phyloP scores from a whole-genome alignment of 2,888 invertebrate genomes.

The Coenonympha glycerion region DNA sequence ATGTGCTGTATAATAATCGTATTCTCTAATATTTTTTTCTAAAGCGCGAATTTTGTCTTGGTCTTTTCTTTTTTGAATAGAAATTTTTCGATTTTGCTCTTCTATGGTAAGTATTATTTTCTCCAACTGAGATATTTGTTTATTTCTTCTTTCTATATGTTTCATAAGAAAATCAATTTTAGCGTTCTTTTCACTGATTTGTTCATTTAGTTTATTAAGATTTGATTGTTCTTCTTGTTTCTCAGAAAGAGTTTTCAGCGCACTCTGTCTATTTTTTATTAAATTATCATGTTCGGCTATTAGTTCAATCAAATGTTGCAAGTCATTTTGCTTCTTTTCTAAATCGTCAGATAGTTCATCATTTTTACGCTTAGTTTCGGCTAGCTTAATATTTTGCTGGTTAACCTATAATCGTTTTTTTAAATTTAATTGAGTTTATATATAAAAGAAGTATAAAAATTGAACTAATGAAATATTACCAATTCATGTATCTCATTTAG shows the following conservation, averaged over 20 bases:
- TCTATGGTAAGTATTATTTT: conserved; percentile 60
- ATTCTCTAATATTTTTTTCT: conserved; percentile 46
- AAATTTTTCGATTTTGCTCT: conserved; percentile 48
- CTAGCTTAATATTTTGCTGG: conserved; percentile 46
- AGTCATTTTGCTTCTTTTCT: conserved; percentile 45
- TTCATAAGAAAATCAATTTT: conserved; percentile 50
- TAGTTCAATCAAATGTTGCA: conserved; percentile 38
- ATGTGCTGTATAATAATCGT: conserved; percentile 38
- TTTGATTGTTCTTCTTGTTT: conserved; percentile 59
- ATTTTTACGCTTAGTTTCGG: conserved; percentile 45
- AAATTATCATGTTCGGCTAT: conserved; percentile 40
- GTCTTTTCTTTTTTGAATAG: conserved; percentile 45
- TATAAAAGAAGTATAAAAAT: neutral
- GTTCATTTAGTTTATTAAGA: conserved; percentile 48
- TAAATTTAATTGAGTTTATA: too few relatives aligned
- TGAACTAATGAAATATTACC: conserved; percentile 37
- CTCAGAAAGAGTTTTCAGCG: conserved; percentile 50
- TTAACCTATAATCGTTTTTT: conserved; percentile 44
- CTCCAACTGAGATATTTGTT: conserved; percentile 48
- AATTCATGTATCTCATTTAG: conserved; percentile 48
- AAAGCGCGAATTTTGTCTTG: conserved; percentile 46
- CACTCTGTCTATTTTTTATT: conserved; percentile 44
- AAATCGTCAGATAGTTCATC: conserved; percentile 44
- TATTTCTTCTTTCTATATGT: conserved; percentile 34
- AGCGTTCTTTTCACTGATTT: conserved; percentile 50